Evolutionary conservation across 2,888 invertebrate species (phyloP), one percentile per base, ranked within the genome.

Genomic region (Ophion costatus): DNA sequence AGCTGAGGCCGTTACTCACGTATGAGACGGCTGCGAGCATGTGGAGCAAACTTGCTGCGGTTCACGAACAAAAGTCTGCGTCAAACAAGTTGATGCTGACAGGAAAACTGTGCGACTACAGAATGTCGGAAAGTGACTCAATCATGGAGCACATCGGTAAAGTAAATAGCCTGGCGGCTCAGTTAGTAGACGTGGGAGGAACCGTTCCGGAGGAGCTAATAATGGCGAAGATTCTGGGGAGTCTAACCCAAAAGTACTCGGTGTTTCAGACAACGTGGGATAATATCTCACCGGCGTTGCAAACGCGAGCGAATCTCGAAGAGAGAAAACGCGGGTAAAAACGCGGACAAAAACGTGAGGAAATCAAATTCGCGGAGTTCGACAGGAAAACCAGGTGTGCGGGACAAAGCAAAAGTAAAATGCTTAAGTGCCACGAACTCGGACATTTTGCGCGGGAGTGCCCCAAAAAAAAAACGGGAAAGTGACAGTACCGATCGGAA

Each of bases 1-100:
- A 87, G 59, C 63, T 87, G 10, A 67, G 86, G 14, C 74, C 76
- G 79, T 76, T 51, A 14, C 14, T 51, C 10, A 51, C 51, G 10
- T 51, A 14, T 51, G 51, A 51, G 14, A 51, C 11, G 10, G 51
- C 51, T 10, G 14, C 10, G 10, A 14, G 14, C 10, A 56, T 56
- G 56, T 56, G 17, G 56, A 4, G 4, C n/a, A 56, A 56, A 14
- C 10, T 56, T 1, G 56, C 17, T 9, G n/a, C 4, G 10, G 14
- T 56, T 10, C 56, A 56, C n/a, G 56, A 56, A 56, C 56, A 56
- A 5, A 56, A 56, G 10, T 56, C 56, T 17, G 56, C 56, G 14
- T 56, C 56, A 10, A 56, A 56, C 56, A 51, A 51, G 56, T n/a
- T 56, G 14, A 14, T 14, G 56, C 56, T 38, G 38, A 38, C 38